Conservation (phyloP, 2,888 invertebrate genomes). For the Caenorhabditis wallacei region DNA sequence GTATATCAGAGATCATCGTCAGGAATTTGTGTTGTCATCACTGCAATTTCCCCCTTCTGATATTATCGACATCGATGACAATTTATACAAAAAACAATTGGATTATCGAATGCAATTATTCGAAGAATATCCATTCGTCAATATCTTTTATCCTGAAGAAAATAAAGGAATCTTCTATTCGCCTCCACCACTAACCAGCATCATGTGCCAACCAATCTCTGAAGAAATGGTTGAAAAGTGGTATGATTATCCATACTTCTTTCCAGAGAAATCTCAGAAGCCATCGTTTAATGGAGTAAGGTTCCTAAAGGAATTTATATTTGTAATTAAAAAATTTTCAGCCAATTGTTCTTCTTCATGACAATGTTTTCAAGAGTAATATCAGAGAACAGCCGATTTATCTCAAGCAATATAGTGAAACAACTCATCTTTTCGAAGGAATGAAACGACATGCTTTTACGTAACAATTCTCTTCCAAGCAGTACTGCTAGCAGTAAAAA, state of each 20-base stretch:
- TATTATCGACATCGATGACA: background rate
- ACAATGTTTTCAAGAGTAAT: too few species aligned
- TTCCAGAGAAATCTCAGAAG: background rate
- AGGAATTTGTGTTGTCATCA: background rate
- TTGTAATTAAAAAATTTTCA: too few species aligned
- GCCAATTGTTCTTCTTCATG: too few species aligned
- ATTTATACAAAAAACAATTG: slow-evolving; percentile 6
- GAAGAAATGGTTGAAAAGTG: background rate
- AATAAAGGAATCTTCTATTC: background rate
- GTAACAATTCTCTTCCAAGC: background rate
- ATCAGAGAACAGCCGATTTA: background rate
- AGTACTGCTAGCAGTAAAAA: too few species aligned
- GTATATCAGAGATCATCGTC: slow-evolving; percentile 2
- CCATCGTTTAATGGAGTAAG: background rate
- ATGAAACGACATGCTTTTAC: background rate
- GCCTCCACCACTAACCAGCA: slow-evolving; percentile 10
- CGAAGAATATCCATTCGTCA: slow-evolving; percentile 8
- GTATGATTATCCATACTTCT: background rate
- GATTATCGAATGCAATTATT: background rate
- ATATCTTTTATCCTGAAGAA: background rate
- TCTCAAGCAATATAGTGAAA: background rate
- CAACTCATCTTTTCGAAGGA: background rate
- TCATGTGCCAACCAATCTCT: slow-evolving; percentile 22
- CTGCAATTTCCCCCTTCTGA: background rate
- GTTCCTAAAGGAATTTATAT: too few species aligned